These are phyloP conservation scores for Rhinella marina DNA, from an alignment of 2,797 vertebrate genomes.

Conservation along the genomic window DNA sequence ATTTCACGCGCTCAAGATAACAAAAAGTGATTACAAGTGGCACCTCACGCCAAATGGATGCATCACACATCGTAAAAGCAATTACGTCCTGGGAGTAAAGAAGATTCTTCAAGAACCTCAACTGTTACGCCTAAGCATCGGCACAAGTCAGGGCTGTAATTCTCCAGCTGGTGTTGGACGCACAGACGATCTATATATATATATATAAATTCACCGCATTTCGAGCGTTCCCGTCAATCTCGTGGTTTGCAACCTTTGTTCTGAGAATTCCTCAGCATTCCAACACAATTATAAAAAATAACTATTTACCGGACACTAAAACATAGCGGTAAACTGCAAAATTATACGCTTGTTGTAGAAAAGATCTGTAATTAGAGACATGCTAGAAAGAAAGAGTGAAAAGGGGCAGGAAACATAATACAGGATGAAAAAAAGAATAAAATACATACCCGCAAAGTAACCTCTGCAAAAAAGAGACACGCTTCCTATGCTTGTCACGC, in stretches of 20 bases:
- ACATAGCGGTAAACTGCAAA: neutral
- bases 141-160: neutral
- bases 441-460: neutral
- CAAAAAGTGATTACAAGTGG: conserved; percentile 10
- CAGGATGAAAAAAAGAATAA: neutral
- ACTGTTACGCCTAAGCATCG: neutral
- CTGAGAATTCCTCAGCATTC: conserved; percentile 16
- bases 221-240: neutral
- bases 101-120: neutral
- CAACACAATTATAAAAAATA: neutral
- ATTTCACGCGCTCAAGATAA: conserved; percentile 27
- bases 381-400: neutral
- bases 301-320: neutral
- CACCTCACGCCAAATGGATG: neutral
- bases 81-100: neutral
- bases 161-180: neutral
- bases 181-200: neutral
- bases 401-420: neutral
- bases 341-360: conserved; percentile 20
- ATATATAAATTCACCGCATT: neutral
- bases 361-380: conserved; percentile 17
- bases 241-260: conserved; percentile 32
- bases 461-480: neutral
- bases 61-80: conserved; percentile 21
- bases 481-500: no score